phyloP scores from a whole-genome alignment of 2,113 vertebrate species.

The Clupea harengus region DNA sequence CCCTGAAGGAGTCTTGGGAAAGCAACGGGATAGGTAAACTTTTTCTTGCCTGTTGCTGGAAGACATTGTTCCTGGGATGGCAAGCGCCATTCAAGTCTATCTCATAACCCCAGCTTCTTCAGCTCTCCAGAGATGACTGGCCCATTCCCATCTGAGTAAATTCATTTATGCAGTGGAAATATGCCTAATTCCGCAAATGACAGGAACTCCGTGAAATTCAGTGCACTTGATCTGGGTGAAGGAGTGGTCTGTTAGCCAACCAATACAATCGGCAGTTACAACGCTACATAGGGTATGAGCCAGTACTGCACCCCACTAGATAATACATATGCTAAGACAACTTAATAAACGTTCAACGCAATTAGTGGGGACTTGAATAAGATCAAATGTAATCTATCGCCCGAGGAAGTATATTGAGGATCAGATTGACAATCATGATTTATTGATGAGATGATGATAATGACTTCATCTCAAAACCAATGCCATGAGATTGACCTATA shows the following conservation, averaged over 20 bases:
- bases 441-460: neutral
- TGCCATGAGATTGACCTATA: neutral
- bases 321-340: neutral
- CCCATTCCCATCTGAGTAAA: too few species aligned
- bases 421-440: neutral
- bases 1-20: neutral
- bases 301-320: neutral
- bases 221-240: neutral
- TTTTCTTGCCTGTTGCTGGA: neutral
- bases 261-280: neutral
- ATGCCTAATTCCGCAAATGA: neutral
- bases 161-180: neutral
- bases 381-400: too few species aligned
- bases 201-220: neutral
- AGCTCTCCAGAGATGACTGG: too few species aligned
- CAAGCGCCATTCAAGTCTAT: neutral
- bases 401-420: neutral
- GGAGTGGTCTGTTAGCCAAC: neutral
- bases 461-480: neutral
- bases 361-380: neutral
- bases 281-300: neutral
- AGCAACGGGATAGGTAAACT: neutral
- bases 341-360: neutral
- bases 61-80: neutral
- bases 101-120: neutral